phyloP scores from a whole-genome alignment of 2,888 invertebrate species.

The Idaea biselata region DNA sequence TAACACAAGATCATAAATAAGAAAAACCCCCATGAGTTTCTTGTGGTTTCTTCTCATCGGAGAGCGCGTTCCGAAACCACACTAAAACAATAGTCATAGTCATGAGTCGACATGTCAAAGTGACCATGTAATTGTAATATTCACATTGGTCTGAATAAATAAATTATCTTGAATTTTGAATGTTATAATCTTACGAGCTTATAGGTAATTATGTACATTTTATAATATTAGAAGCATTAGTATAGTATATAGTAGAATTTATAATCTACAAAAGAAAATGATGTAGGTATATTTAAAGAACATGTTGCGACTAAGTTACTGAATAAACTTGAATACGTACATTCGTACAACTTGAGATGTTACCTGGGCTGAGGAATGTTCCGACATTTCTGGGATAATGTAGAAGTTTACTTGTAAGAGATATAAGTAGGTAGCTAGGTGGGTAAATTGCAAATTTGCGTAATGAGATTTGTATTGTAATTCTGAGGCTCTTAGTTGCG shows the following conservation, averaged over 20 bases:
- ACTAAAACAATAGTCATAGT: too few relatives aligned
- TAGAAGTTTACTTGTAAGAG: background rate
- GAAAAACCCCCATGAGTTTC: too few relatives aligned
- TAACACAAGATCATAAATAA: too few relatives aligned
- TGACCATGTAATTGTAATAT: too few relatives aligned
- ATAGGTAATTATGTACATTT: too few relatives aligned
- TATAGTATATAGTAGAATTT: background rate
- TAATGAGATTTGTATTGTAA: conserved; percentile 1
- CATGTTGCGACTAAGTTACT: background rate
- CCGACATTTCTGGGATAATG: background rate
- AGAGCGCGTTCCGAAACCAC: too few relatives aligned
- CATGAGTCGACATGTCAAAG: too few relatives aligned
- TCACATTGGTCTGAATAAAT: too few relatives aligned
- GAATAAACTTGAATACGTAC: background rate
- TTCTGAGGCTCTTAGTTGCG: background rate
- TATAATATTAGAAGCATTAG: too few relatives aligned
- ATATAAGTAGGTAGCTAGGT: background rate
- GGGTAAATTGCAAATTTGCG: background rate
- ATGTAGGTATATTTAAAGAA: background rate
- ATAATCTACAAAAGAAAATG: background rate
- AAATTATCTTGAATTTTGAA: too few relatives aligned
- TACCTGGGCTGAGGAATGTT: background rate
- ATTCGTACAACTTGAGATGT: background rate
- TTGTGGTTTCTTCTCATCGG: too few relatives aligned
- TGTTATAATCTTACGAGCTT: too few relatives aligned